Evolutionary conservation across 1,140 invertebrate species (phyloP).

Genomic region (Frieseomelitta varia): DNA sequence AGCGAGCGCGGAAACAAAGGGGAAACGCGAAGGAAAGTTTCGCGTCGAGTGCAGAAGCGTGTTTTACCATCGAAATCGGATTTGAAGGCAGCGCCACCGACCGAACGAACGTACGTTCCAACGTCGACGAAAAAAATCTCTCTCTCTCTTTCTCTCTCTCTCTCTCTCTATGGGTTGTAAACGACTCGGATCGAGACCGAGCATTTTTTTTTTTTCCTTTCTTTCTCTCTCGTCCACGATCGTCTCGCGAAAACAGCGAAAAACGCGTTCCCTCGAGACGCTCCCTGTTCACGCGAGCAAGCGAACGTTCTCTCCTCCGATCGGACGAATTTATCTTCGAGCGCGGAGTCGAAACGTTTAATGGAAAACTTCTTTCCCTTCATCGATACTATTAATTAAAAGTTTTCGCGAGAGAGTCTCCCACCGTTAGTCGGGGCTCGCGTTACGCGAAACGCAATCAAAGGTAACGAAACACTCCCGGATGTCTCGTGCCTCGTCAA

Average conservation of each 20-base stretch:
- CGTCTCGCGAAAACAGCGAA: neutral
- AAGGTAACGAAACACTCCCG: conserved; percentile 50
- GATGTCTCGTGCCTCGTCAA: conserved; percentile 58
- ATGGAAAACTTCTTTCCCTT: neutral
- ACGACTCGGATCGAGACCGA: no score
- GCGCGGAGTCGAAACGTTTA: neutral
- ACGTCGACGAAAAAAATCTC: conserved; percentile 13
- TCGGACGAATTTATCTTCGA: neutral
- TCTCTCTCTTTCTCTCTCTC: neutral
- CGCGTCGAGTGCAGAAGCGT: conserved; percentile 61
- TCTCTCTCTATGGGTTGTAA: no score
- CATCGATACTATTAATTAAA: conserved; percentile 63
- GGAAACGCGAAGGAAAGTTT: conserved; percentile 50
- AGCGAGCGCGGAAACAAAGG: conserved; percentile 41
- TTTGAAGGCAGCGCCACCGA: conserved; percentile 46
- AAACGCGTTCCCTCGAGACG: neutral
- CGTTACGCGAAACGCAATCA: conserved; percentile 37
- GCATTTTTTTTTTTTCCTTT: no score
- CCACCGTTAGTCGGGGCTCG: neutral
- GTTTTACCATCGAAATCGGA: conserved; percentile 56
- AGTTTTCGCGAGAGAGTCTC: conserved; percentile 34
- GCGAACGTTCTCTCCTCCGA: no score
- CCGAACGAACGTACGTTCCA: conserved; percentile 4
- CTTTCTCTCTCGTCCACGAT: neutral
- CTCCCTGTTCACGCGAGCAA: no score